Percentiles rank a stretch among this genome's conserved stretches.
These are phyloP conservation scores for Alcedo atthis DNA, from an alignment of 2,797 vertebrate species.

Conservation along the genomic window DNA sequence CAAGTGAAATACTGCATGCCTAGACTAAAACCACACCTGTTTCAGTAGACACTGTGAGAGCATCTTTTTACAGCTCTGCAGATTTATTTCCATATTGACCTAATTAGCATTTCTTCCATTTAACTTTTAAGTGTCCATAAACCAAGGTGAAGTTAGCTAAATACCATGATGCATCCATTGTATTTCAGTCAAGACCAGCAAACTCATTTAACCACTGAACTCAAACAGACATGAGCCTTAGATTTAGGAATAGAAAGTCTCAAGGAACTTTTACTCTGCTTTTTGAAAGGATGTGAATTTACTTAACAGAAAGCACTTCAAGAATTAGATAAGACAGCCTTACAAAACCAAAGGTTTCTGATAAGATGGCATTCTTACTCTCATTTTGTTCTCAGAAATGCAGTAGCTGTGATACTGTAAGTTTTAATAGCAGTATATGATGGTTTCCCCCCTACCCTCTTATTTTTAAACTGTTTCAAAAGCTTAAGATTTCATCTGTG, in stretches of 20 bases:
- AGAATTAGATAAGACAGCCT: not conserved
- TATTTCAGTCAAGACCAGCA: conserved; percentile 23
- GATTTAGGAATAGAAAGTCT: not conserved
- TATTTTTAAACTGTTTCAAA: conserved; percentile 34
- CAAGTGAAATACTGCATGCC: conserved; percentile 26
- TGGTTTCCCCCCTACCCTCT: accelerated
- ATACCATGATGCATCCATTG: not conserved
- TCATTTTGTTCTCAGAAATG: not conserved
- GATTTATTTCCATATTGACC: conserved; percentile 27
- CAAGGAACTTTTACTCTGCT: not conserved
- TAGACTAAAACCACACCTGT: conserved; percentile 48
- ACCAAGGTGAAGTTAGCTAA: conserved; percentile 38
- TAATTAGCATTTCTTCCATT: conserved; percentile 49
- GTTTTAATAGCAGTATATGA: conserved; percentile 60
- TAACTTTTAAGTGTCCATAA: conserved; percentile 13
- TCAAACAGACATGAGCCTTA: not conserved
- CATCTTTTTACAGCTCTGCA: not conserved
- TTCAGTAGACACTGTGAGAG: not conserved
- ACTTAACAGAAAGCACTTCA: conserved; percentile 12
- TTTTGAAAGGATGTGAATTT: not conserved
- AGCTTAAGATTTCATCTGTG: conserved; percentile 67
- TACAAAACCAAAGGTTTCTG: conserved; percentile 9
- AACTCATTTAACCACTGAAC: conserved; percentile 30
- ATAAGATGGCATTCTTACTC: not conserved
- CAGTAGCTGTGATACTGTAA: not conserved